These are phyloP conservation scores for Plebejus melissa DNA, from an alignment of 2,888 invertebrate genomes.

Conservation along the genomic window DNA sequence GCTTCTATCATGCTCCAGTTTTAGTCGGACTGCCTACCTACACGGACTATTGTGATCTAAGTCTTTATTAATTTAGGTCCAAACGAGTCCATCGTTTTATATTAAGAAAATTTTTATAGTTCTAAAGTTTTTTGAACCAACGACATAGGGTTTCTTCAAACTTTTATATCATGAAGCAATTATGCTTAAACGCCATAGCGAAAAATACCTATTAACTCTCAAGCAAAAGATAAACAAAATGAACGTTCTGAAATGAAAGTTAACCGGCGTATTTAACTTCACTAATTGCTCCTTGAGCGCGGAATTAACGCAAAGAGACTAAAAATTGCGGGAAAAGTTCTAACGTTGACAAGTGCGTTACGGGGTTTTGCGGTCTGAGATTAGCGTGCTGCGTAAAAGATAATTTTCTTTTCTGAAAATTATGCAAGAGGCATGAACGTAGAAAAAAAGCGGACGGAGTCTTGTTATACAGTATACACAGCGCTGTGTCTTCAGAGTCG, in stretches of 20 bases:
- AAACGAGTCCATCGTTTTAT: too few species aligned
- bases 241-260: background rate
- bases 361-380: background rate
- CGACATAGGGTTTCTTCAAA: background rate
- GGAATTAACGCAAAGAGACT: constrained; percentile 7
- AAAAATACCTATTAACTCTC: background rate
- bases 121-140: too few species aligned
- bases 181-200: too few species aligned
- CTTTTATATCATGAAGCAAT: background rate
- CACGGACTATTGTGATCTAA: too few species aligned
- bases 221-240: background rate
- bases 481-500: too few species aligned
- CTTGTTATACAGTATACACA: too few species aligned
- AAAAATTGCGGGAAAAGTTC: background rate
- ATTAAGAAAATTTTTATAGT: too few species aligned
- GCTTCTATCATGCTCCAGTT: too few species aligned
- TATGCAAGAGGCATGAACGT: background rate
- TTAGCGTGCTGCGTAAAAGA: background rate
- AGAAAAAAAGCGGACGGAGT: too few species aligned
- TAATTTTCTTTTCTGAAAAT: background rate
- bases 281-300: constrained; percentile 3
- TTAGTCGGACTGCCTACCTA: too few species aligned
- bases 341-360: background rate
- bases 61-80: too few species aligned
- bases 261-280: background rate